Evolutionary conservation across 1,140 invertebrate genomes (phyloP).

Genomic region (Drosophila funebris): DNA sequence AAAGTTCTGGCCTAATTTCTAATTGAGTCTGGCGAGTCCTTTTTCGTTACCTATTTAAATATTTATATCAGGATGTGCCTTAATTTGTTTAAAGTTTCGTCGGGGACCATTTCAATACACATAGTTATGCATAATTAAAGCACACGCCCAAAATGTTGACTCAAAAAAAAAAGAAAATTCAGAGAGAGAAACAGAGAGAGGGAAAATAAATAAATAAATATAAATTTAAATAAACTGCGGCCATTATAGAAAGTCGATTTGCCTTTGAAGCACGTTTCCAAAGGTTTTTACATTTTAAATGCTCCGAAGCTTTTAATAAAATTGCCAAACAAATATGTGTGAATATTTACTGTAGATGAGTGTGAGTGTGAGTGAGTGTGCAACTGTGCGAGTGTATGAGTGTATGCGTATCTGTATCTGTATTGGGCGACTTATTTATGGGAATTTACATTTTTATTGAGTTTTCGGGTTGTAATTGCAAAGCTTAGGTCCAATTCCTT

Average conservation of each 20-base stretch:
- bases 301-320: conserved; percentile 50
- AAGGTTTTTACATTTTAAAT: conserved; percentile 53
- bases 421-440: conserved; percentile 36
- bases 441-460: conserved; percentile 44
- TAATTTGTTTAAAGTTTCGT: conserved; percentile 42
- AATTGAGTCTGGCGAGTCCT: conserved; percentile 14
- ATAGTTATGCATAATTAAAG: conserved; percentile 68
- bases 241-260: conserved; percentile 30
- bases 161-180: conserved; percentile 29
- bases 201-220: conserved; percentile 31
- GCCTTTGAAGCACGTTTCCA: conserved; percentile 44
- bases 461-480: conserved; percentile 28
- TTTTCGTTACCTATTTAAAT: conserved; percentile 21
- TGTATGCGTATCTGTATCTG: too few relatives aligned
- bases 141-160: conserved; percentile 44
- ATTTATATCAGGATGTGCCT: conserved; percentile 29
- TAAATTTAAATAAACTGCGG: conserved; percentile 50
- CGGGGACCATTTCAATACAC: conserved; percentile 35
- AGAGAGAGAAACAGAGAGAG: not conserved
- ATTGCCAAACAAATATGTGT: conserved; percentile 45
- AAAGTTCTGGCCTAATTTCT: conserved; percentile 13
- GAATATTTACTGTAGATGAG: not conserved
- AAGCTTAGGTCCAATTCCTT: conserved; percentile 11
- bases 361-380: not conserved
- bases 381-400: conserved; percentile 1